Conservation (phyloP, 2,888 invertebrate species). For the Drosophila pseudotalamancana region DNA sequence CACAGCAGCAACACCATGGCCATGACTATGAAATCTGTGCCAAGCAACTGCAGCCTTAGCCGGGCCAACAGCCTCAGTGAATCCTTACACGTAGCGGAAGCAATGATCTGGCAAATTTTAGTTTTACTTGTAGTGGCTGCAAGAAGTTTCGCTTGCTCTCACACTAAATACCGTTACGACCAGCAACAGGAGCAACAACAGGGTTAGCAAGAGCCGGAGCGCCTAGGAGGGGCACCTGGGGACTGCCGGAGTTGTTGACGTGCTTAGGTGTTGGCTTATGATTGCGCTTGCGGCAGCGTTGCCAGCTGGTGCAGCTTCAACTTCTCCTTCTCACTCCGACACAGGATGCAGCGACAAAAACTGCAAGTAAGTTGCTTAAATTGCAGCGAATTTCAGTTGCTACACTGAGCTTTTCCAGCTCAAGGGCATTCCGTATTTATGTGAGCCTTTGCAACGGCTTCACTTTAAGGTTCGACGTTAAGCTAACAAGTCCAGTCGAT, state of each 20-base stretch:
- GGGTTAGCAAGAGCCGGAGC: not conserved
- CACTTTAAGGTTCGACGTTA: constrained; percentile 13
- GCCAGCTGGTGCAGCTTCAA: constrained; percentile 14
- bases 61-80: constrained; percentile 39
- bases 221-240: constrained; percentile 12
- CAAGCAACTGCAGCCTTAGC: constrained; percentile 27
- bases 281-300: constrained; percentile 67
- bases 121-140: constrained; percentile 70
- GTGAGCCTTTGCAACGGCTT: constrained; percentile 11
- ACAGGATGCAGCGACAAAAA: constrained; percentile 70
- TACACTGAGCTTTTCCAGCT: constrained; percentile 64
- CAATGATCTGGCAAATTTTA: constrained; percentile 78
- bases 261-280: constrained; percentile 78
- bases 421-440: constrained; percentile 21
- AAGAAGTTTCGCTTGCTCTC: constrained; percentile 63
- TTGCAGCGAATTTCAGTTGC: constrained; percentile 65
- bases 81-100: constrained; percentile 76
- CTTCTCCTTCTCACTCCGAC: constrained; percentile 31
- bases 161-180: constrained; percentile 70
- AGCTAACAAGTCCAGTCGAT: constrained; percentile 34
- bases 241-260: constrained; percentile 69
- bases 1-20: constrained; percentile 33
- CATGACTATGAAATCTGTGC: constrained; percentile 50
- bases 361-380: constrained; percentile 77
- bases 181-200: constrained; percentile 23